Percentiles rank a stretch among this genome's conserved stretches.
Conservation (phyloP, 2,113 vertebrate genomes). For the Dryoscopus gambensis region DNA sequence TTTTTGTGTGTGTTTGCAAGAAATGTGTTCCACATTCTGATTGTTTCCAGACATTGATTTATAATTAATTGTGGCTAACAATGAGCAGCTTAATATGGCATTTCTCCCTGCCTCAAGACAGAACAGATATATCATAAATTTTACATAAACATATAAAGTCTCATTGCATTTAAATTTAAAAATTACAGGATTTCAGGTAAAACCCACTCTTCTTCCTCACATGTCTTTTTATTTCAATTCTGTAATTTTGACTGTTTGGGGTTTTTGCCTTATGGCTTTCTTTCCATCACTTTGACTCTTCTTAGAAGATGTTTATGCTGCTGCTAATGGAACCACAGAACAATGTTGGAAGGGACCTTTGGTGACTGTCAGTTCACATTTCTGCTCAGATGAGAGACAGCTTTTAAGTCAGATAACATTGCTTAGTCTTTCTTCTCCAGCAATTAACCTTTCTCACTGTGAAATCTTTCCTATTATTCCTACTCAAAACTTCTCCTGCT, state of each 20-base stretch:
- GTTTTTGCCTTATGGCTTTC: neutral
- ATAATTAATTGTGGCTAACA: neutral
- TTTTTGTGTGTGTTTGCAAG: neutral
- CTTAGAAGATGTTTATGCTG: neutral
- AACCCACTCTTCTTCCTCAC: neutral
- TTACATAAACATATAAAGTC: neutral
- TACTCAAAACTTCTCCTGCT: neutral
- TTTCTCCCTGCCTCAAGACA: neutral
- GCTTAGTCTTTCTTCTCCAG: neutral
- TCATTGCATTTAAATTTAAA: neutral
- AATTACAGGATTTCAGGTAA: neutral
- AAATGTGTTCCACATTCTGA: neutral
- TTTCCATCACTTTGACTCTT: neutral
- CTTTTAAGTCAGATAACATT: neutral
- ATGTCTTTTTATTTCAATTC: neutral
- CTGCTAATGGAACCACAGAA: neutral
- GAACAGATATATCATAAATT: neutral
- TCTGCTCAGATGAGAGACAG: neutral
- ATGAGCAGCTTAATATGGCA: neutral
- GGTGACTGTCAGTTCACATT: neutral
- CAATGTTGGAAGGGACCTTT: neutral
- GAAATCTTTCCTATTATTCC: neutral
- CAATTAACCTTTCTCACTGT: neutral
- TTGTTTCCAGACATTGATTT: neutral
- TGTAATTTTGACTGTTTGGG: neutral